Percentiles rank a stretch among this genome's conserved stretches.
Conservation (phyloP, 2,888 invertebrate species). For the Chaetogeoica ovagalla region DNA sequence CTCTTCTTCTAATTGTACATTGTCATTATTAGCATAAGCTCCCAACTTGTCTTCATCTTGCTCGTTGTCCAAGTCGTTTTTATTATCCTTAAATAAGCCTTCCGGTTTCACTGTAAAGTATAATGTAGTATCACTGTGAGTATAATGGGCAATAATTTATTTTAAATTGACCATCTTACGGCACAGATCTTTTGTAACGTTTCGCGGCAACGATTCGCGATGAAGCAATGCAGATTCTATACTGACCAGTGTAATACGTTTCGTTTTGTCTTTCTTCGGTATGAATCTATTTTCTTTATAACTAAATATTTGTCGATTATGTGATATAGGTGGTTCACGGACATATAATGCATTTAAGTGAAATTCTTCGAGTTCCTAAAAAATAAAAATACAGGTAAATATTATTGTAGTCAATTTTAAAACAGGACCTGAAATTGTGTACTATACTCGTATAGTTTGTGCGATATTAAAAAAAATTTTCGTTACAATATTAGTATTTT, state of each 20-base stretch:
- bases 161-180: too few species aligned
- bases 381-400: neutral
- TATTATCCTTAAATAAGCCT: neutral
- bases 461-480: too few species aligned
- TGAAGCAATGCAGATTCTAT: conserved; percentile 72
- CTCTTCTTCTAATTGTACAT: neutral
- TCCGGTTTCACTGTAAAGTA: conserved; percentile 2
- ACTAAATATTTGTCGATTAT: neutral
- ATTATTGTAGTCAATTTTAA: too few species aligned
- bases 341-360: conserved; percentile 5
- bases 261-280: neutral
- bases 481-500: too few species aligned
- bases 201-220: conserved; percentile 75
- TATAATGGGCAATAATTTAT: neutral
- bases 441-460: too few species aligned
- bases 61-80: neutral
- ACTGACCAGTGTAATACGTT: conserved; percentile 66
- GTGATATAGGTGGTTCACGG: conserved; percentile 11
- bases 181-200: conserved; percentile 55
- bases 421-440: too few species aligned
- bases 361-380: conserved; percentile 25
- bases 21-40: neutral
- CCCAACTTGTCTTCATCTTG: neutral
- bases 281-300: neutral
- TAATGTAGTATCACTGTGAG: neutral